A percentile compares a stretch with the other conserved stretches of the same genome.
These are phyloP conservation scores for Acleris laterana DNA, from an alignment of 2,888 invertebrate genomes.

Conservation along the genomic window DNA sequence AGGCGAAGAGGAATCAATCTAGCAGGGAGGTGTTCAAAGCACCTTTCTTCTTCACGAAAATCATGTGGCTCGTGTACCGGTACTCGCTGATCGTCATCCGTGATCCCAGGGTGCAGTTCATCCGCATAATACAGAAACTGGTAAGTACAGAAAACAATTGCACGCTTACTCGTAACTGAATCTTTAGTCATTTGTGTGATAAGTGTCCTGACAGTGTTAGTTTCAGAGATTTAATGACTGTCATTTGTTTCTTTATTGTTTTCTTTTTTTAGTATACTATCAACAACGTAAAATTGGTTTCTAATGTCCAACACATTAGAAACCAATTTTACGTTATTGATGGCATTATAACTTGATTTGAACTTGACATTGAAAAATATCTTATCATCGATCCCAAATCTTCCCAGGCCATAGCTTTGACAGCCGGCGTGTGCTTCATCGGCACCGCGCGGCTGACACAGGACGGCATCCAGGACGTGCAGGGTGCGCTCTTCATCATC, in stretches of 20 bases:
- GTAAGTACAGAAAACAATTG: conserved; percentile 66
- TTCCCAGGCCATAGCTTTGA: conserved; percentile 87
- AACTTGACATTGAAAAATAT: neutral
- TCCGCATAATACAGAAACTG: conserved; percentile 92
- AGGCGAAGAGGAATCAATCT: conserved; percentile 51
- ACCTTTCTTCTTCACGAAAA: conserved; percentile 88
- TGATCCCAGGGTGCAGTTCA: conserved; percentile 91
- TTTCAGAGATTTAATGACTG: too few species aligned
- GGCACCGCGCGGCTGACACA: conserved; percentile 90
- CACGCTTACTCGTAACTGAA: too few species aligned
- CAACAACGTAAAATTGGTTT: too few species aligned
- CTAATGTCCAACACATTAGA: too few species aligned
- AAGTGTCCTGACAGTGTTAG: too few species aligned
- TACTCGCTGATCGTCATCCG: conserved; percentile 89
- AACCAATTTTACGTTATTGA: too few species aligned
- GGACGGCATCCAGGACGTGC: conserved; percentile 93
- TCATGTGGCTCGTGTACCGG: conserved; percentile 90
- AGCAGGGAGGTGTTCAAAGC: conserved; percentile 71
- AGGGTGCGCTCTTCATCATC: conserved; percentile 94
- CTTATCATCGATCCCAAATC: neutral
- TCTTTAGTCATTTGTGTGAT: too few species aligned
- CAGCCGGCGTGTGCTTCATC: conserved; percentile 93
- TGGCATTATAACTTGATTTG: too few species aligned
- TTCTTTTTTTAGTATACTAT: too few species aligned
- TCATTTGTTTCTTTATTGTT: too few species aligned